Evolutionary conservation across 2,797 vertebrate genomes (phyloP).

Genomic region (Lagorchestes hirsutus): DNA sequence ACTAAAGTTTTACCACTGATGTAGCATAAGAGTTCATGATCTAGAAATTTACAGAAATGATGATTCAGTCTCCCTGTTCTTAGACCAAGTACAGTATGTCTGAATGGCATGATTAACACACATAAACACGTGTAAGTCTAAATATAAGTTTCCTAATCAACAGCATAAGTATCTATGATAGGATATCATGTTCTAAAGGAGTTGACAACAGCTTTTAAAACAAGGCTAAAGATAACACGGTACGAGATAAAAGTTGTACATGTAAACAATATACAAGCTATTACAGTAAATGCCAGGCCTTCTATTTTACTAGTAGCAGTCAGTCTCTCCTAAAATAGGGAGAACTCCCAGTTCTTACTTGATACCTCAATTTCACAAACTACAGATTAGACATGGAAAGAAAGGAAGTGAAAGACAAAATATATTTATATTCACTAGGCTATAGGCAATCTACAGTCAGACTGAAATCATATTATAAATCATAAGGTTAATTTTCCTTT

Average conservation of each 20-base stretch:
- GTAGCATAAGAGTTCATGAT: conserved; percentile 34
- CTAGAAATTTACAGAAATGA: conserved; percentile 69
- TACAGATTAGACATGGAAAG: conserved; percentile 54
- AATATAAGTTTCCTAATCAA: conserved; percentile 83
- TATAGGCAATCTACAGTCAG: neutral
- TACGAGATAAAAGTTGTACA: conserved; percentile 46
- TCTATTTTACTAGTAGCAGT: conserved; percentile 8
- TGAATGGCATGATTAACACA: conserved; percentile 77
- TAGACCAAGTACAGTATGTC: conserved; percentile 66
- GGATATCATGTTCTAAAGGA: conserved; percentile 73
- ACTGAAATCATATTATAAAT: neutral
- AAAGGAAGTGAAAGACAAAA: neutral
- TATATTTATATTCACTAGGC: neutral
- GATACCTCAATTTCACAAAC: conserved; percentile 78
- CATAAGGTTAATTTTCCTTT: neutral
- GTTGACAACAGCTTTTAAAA: conserved; percentile 70
- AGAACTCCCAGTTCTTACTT: conserved; percentile 69
- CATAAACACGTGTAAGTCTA: conserved; percentile 79
- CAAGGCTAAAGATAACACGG: conserved; percentile 51
- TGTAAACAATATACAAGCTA: conserved; percentile 60
- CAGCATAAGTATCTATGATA: conserved; percentile 74
- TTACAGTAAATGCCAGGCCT: conserved; percentile 51
- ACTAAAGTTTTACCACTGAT: neutral
- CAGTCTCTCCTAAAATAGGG: conserved; percentile 71
- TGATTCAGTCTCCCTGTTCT: conserved; percentile 65